Evolutionary conservation across 2,113 vertebrate species (phyloP).

Genomic region (Passer montanus): DNA sequence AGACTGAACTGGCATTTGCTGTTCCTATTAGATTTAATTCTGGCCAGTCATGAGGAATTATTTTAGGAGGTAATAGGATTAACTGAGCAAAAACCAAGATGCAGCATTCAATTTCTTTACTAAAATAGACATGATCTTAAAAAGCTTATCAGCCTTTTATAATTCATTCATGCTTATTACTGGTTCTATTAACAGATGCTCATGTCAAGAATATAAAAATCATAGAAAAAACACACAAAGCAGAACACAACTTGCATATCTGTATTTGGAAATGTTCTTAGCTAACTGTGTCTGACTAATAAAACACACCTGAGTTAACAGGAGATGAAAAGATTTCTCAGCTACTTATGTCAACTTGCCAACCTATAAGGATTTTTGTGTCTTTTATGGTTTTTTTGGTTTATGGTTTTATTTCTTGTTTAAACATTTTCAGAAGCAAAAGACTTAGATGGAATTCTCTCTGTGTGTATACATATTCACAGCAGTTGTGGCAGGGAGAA

Average conservation of each 20-base stretch:
- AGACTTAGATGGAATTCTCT: background rate
- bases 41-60: background rate
- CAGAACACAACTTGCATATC: background rate
- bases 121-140: background rate
- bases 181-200: background rate
- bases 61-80: conserved; percentile 13
- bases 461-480: background rate
- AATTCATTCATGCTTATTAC: background rate
- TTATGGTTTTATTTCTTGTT: background rate
- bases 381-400: fast-evolving
- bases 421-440: background rate
- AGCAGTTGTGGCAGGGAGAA: background rate
- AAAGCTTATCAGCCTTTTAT: background rate
- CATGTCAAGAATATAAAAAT: background rate
- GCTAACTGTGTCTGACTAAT: background rate
- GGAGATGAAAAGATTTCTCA: background rate
- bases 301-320: background rate
- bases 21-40: background rate
- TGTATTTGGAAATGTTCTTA: background rate
- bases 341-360: background rate
- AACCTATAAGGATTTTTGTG: background rate
- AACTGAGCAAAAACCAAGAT: conserved; percentile 4
- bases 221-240: background rate
- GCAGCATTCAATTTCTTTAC: background rate
- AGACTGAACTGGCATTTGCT: background rate